Evolutionary conservation across 2,888 invertebrate genomes (phyloP), one percentile per base, ranked within the genome.

Genomic region (Melangyna quadrimaculata): DNA sequence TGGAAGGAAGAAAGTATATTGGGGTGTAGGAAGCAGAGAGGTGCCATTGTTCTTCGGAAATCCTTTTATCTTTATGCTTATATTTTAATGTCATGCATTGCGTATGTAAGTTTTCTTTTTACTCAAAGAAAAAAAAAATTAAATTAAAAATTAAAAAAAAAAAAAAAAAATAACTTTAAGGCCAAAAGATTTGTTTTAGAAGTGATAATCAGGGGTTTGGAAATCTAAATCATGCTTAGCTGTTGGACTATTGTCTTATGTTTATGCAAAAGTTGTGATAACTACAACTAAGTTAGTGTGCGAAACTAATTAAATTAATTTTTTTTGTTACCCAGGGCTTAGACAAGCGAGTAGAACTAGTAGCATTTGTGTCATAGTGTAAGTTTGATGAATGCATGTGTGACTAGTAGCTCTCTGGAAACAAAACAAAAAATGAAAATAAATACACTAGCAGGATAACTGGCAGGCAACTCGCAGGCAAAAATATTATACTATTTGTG

Each of bases 51-150:
- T 72, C 55, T 35, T 22, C 17, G 19, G n/a, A 35, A 53, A 43
- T 71, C 43, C 63, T 65, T 57, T 78, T 48, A 65, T 57, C 71
- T 67, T 55, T 63, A 17, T 24, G 70, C 53, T 78, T 22, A 43
- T 4, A 51, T 24, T 67, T 55, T 27, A 69, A 69, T 48, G 19
- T 14, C 73, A 79, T 69, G 73, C 67, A 69, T 59, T 69, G 69
- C 59, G 43, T 61, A 67, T 67, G 67, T 37, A 59, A 59, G 59
- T 65, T 35, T 45, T 37, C 48, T n/a, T 12, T 35, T 37, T 2
- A 32, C 12, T 43, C 24, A 27, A 4, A 32, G 35, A 19, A 63
- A 53, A 19, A 53, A 8, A 1, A 48, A 51, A 48, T 22, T 7
- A 29, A 5, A 43, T 17, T 43, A 67, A 32, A 24, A 12, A 40